phyloP scores from a whole-genome alignment of 2,113 vertebrate species.

The Pseudopipra pipra region DNA sequence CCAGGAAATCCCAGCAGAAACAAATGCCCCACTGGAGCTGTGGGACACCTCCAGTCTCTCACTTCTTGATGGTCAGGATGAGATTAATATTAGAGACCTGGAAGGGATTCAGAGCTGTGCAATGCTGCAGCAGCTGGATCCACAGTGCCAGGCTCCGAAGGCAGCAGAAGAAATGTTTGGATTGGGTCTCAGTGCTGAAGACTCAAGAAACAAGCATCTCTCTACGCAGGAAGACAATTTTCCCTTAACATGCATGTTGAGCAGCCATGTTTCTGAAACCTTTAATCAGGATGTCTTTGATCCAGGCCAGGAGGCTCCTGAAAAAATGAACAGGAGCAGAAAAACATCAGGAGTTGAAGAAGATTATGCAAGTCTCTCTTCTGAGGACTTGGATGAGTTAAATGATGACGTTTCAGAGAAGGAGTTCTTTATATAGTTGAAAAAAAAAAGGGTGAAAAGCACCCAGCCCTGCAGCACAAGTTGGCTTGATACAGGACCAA shows the following conservation, averaged over 20 bases:
- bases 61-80: not conserved
- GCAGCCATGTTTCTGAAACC: not conserved
- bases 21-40: not conserved
- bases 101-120: not conserved
- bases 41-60: not conserved
- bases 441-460: not conserved
- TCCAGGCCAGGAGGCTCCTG: not conserved
- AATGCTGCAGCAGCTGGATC: not conserved
- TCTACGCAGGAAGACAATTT: not conserved
- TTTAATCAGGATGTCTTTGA: not conserved
- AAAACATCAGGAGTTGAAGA: not conserved
- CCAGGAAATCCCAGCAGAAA: not conserved
- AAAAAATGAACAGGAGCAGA: not conserved
- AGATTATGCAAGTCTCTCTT: not conserved
- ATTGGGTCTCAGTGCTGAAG: not conserved
- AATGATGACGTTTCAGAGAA: not conserved
- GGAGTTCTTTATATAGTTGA: constrained; percentile 42
- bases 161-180: not conserved
- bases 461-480: not conserved
- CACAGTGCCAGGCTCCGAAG: not conserved
- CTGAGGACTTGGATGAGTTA: not conserved
- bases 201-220: not conserved
- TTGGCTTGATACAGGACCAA: not conserved
- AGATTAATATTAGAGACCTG: not conserved
- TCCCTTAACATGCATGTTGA: not conserved